Conservation (phyloP, 1,140 invertebrate species). For the Eubasilissa regina region DNA sequence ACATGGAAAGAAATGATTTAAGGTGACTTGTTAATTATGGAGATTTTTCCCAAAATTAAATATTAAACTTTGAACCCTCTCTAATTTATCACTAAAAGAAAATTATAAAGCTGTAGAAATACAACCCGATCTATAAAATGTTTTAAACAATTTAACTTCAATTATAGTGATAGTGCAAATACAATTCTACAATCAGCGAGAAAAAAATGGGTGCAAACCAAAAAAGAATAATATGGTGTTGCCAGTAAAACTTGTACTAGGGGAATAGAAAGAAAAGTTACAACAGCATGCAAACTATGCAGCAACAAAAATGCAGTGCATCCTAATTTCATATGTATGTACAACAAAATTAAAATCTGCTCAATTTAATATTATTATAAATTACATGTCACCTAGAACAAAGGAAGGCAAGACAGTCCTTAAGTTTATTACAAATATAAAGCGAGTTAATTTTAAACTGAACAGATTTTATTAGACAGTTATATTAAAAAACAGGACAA, state of each 20-base stretch:
- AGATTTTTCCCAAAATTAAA: no score
- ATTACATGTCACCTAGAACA: no score
- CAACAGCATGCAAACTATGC: conserved; percentile 44
- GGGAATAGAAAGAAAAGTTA: neutral
- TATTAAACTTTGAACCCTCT: no score
- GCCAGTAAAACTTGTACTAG: conserved; percentile 18
- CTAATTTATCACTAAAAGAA: no score
- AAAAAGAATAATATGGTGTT: neutral
- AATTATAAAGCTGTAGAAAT: no score
- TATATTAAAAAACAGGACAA: neutral
- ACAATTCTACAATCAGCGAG: conserved; percentile 7
- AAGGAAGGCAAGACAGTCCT: no score
- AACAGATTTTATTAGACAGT: neutral
- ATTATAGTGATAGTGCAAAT: neutral
- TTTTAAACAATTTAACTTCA: no score
- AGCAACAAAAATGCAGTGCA: conserved; percentile 42
- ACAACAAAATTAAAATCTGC: conserved; percentile 9
- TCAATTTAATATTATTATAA: neutral
- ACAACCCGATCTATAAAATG: no score
- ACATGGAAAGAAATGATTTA: no score
- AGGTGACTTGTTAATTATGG: no score
- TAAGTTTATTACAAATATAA: neutral
- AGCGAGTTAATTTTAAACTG: conserved; percentile 2
- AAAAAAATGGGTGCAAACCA: conserved; percentile 24
- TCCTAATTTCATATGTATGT: conserved; percentile 11